These are phyloP conservation scores for Latheticus oryzae DNA, from an alignment of 2,888 invertebrate species.

Conservation along the genomic window DNA sequence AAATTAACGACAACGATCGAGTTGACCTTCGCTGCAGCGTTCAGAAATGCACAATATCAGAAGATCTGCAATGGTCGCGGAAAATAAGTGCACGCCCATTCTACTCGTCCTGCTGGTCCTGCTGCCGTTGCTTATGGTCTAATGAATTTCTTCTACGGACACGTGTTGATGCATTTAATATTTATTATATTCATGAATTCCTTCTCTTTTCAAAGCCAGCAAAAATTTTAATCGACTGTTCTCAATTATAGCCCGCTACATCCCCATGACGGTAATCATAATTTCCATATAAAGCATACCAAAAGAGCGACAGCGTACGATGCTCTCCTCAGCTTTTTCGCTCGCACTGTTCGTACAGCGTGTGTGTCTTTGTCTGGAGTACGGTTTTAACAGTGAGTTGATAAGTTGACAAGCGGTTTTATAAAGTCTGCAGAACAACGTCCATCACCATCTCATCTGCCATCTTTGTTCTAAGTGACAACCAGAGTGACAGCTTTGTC, in stretches of 20 bases:
- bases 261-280: conserved; percentile 41
- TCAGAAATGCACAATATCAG: conserved; percentile 51
- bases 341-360: conserved; percentile 2
- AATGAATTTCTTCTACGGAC: conserved; percentile 5
- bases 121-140: not conserved
- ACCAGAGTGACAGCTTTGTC: conserved; percentile 64
- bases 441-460: conserved; percentile 59
- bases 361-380: conserved; percentile 30
- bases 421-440: conserved; percentile 51
- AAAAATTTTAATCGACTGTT: conserved; percentile 44
- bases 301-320: conserved; percentile 18
- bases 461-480: conserved; percentile 64
- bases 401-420: conserved; percentile 52
- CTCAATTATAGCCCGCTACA: conserved; percentile 41
- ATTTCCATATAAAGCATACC: conserved; percentile 43
- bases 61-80: conserved; percentile 46
- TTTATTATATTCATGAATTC: conserved; percentile 32
- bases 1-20: conserved; percentile 52
- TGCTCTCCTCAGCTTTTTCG: conserved; percentile 29
- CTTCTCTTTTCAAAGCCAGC: conserved; percentile 22
- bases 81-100: conserved; percentile 36
- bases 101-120: conserved; percentile 19
- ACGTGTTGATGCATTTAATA: conserved; percentile 34
- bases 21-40: conserved; percentile 50
- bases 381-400: conserved; percentile 43